Evolutionary conservation across 2,888 invertebrate genomes (phyloP).

Genomic region (Polydrusus tereticollis): DNA sequence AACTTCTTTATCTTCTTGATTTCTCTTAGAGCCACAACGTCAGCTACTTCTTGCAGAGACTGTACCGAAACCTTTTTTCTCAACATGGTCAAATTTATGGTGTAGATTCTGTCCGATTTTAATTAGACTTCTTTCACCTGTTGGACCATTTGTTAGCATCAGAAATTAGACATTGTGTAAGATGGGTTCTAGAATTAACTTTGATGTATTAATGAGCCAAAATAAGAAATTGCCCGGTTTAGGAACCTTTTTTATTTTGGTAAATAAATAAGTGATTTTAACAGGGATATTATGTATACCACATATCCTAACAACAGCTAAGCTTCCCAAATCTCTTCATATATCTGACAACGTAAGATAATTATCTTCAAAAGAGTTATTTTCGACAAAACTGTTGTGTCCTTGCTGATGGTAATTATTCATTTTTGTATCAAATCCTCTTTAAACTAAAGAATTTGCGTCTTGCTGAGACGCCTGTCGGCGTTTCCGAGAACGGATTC

Average conservation of each 20-base stretch:
- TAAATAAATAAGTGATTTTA: no score
- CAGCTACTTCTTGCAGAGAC: slow-evolving; percentile 9
- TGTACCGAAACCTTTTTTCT: slow-evolving; percentile 44
- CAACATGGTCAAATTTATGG: slow-evolving; percentile 47
- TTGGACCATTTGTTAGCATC: slow-evolving; percentile 49
- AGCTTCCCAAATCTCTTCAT: neutral
- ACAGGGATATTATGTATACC: no score
- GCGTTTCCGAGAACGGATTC: slow-evolving; percentile 37
- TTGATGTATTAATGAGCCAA: slow-evolving; percentile 47
- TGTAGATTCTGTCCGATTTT: slow-evolving; percentile 43
- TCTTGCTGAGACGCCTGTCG: slow-evolving; percentile 19
- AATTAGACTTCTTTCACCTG: slow-evolving; percentile 51
- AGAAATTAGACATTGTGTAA: slow-evolving; percentile 47
- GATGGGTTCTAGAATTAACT: slow-evolving; percentile 42
- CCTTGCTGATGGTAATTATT: slow-evolving; percentile 33
- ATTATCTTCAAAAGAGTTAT: slow-evolving; percentile 26
- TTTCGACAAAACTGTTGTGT: slow-evolving; percentile 17
- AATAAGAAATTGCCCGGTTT: neutral
- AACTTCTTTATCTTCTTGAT: no score
- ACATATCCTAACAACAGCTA: no score
- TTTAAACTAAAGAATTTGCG: slow-evolving; percentile 24
- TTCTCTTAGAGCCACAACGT: neutral
- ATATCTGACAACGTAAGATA: neutral
- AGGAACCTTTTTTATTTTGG: neutral
- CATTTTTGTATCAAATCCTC: slow-evolving; percentile 41